phyloP scores from a whole-genome alignment of 2,888 invertebrate genomes.

The Acleris holmiana region DNA sequence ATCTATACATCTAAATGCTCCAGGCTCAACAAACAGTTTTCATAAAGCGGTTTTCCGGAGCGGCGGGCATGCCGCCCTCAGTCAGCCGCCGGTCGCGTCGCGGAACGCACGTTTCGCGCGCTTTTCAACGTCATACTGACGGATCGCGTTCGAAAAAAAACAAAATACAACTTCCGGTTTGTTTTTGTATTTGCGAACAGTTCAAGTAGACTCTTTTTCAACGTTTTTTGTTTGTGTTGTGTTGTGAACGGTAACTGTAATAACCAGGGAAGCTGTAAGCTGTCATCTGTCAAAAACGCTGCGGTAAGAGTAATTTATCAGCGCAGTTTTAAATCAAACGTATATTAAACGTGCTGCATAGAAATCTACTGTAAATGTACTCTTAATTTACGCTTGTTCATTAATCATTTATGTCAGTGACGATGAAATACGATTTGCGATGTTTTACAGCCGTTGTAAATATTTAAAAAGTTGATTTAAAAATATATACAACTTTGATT shows the following conservation, averaged over 20 bases:
- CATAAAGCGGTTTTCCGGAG: slow-evolving; percentile 47
- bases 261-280: slow-evolving; percentile 45
- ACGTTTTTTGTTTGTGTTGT: slow-evolving; percentile 48
- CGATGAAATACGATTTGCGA: slow-evolving; percentile 9
- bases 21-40: slow-evolving; percentile 41
- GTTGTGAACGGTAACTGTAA: slow-evolving; percentile 58
- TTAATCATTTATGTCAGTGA: slow-evolving; percentile 22
- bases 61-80: slow-evolving; percentile 60
- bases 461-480: neutral
- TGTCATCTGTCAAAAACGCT: slow-evolving; percentile 73
- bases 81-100: slow-evolving; percentile 52
- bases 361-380: slow-evolving; percentile 9
- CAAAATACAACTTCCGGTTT: neutral
- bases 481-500: no score
- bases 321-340: slow-evolving; percentile 40
- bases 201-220: slow-evolving; percentile 38
- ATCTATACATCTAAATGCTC: slow-evolving; percentile 34
- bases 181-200: slow-evolving; percentile 5
- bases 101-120: slow-evolving; percentile 54
- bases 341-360: slow-evolving; percentile 40
- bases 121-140: slow-evolving; percentile 44
- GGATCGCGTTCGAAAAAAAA: slow-evolving; percentile 48
- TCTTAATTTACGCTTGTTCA: slow-evolving; percentile 28
- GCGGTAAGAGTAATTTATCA: slow-evolving; percentile 68
- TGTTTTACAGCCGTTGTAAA: slow-evolving; percentile 23